phyloP scores from a whole-genome alignment of 2,797 vertebrate species.

The Smutsia gigantea region DNA sequence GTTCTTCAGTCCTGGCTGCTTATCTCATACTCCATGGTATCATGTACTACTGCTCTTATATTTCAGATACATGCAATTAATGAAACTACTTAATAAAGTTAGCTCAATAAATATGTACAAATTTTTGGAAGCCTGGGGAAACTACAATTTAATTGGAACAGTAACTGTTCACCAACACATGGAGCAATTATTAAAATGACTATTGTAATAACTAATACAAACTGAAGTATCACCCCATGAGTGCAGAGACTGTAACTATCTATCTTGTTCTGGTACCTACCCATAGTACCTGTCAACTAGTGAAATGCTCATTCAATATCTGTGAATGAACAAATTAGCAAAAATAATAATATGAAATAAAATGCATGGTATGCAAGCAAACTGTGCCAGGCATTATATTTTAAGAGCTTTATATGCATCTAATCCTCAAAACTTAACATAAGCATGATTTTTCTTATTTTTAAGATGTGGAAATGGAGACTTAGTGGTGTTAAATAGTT shows the following conservation, averaged over 20 bases:
- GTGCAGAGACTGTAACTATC: neutral
- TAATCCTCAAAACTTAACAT: neutral
- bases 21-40: conserved; percentile 69
- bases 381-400: neutral
- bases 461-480: conserved; percentile 9
- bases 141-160: conserved; percentile 47
- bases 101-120: conserved; percentile 36
- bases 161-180: conserved; percentile 36
- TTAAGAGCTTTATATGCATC: neutral
- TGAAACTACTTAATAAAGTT: conserved; percentile 33
- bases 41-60: conserved; percentile 57
- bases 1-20: neutral
- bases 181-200: neutral
- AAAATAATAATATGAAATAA: conserved; percentile 33
- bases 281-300: neutral
- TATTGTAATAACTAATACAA: neutral
- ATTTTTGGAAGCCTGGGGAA: conserved; percentile 40
- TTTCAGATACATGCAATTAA: conserved; percentile 50
- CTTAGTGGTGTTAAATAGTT: neutral
- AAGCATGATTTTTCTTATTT: conserved; percentile 25
- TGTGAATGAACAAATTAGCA: neutral
- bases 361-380: neutral
- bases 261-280: neutral
- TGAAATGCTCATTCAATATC: neutral
- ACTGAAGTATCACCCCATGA: neutral